phyloP scores from a whole-genome alignment of 2,797 vertebrate genomes.

The Melanotaenia trifasciata region DNA sequence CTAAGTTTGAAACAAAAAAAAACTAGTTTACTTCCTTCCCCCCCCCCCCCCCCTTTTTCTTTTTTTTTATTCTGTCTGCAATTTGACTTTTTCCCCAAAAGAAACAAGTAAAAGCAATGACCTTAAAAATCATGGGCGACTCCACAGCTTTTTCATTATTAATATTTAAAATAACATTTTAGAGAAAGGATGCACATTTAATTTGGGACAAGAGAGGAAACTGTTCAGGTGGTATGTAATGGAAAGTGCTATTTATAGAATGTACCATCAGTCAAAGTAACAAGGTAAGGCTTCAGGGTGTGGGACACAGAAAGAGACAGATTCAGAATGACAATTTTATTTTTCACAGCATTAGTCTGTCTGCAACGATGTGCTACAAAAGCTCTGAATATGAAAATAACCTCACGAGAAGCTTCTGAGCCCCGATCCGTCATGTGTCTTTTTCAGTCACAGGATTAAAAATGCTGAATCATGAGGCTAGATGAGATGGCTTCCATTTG shows the following conservation, averaged over 20 bases:
- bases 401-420: slow-evolving; percentile 64
- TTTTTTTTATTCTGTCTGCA: neutral
- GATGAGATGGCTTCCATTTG: slow-evolving; percentile 56
- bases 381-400: slow-evolving; percentile 78
- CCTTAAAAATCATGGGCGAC: slow-evolving; percentile 22
- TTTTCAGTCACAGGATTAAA: slow-evolving; percentile 70
- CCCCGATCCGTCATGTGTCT: slow-evolving; percentile 48
- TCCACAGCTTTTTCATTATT: slow-evolving; percentile 20
- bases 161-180: neutral
- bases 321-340: slow-evolving; percentile 77
- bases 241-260: slow-evolving; percentile 20
- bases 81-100: slow-evolving; percentile 42
- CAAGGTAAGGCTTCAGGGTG: slow-evolving; percentile 1
- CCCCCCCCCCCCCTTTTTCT: neutral
- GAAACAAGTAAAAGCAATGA: slow-evolving; percentile 59
- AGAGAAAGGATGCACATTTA: neutral
- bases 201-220: neutral
- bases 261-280: slow-evolving; percentile 8
- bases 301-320: slow-evolving; percentile 6
- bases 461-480: slow-evolving; percentile 54
- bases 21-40: too few species aligned
- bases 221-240: slow-evolving; percentile 34
- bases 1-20: too few species aligned
- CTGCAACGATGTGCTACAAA: slow-evolving; percentile 78
- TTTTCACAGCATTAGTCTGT: slow-evolving; percentile 77